Conservation (phyloP, 2,113 vertebrate species). For the Pipra filicauda region DNA sequence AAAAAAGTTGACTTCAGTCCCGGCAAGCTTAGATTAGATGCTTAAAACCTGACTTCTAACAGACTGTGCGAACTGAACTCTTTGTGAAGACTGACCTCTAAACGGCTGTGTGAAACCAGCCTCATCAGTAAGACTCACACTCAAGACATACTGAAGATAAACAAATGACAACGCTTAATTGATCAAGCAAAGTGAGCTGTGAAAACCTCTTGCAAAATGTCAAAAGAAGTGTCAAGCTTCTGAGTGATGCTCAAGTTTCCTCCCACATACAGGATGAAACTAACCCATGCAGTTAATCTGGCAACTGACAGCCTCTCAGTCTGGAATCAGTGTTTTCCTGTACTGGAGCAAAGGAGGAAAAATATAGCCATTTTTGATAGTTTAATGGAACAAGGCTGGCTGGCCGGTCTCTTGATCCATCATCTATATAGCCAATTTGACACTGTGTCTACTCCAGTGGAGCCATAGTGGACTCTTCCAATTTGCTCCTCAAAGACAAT, state of each 20-base stretch:
- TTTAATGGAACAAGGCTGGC: background rate
- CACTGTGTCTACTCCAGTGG: background rate
- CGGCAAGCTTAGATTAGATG: background rate
- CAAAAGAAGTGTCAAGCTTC: background rate
- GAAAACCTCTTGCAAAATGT: background rate
- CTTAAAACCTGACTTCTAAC: background rate
- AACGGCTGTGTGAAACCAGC: background rate
- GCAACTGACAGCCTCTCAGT: background rate
- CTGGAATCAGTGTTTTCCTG: background rate
- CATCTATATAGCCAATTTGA: background rate
- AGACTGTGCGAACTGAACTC: background rate
- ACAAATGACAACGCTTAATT: background rate
- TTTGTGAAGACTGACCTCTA: background rate
- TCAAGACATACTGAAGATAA: background rate
- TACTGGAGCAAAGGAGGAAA: background rate
- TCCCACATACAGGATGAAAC: background rate
- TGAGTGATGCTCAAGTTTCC: background rate
- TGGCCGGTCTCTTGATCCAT: background rate
- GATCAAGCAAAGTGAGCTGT: background rate
- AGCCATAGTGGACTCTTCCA: background rate
- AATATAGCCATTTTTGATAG: background rate
- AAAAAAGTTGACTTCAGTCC: background rate
- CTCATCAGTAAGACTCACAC: background rate
- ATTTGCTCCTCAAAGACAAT: background rate
- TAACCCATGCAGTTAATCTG: background rate